These are phyloP conservation scores for Planococcus citri DNA, from an alignment of 1,140 invertebrate genomes.

Conservation along the genomic window DNA sequence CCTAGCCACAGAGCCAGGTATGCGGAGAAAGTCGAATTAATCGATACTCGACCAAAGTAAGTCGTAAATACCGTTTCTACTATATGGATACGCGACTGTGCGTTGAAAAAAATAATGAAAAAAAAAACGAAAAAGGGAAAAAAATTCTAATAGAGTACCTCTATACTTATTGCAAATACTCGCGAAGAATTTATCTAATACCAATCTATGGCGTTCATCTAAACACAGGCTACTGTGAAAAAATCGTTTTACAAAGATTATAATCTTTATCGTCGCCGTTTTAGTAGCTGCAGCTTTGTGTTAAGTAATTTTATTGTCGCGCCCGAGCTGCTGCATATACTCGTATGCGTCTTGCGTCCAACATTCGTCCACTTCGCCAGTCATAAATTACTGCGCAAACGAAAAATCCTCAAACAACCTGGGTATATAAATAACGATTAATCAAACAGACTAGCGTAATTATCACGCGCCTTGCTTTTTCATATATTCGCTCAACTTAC, in stretches of 20 bases:
- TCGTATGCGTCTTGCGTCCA: too few relatives aligned
- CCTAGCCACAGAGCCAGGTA: neutral
- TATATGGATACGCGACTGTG: neutral
- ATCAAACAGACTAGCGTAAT: neutral
- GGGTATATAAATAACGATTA: neutral
- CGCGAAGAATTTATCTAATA: too few relatives aligned
- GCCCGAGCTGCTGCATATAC: too few relatives aligned
- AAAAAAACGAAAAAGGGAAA: too few relatives aligned
- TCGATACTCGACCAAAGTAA: conserved; percentile 18
- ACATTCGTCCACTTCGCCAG: too few relatives aligned
- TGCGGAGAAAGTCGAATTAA: conserved; percentile 18
- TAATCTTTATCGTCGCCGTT: conserved; percentile 1
- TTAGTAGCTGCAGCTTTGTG: too few relatives aligned
- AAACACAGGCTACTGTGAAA: neutral
- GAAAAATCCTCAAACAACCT: neutral
- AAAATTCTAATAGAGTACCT: too few relatives aligned
- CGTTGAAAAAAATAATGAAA: too few relatives aligned
- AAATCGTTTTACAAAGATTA: neutral
- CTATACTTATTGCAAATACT: too few relatives aligned
- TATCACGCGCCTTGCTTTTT: neutral
- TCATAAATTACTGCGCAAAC: neutral
- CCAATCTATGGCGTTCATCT: too few relatives aligned
- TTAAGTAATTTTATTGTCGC: neutral
- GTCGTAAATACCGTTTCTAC: conserved; percentile 13
- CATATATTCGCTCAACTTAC: neutral